phyloP scores from a whole-genome alignment of 2,113 vertebrate genomes.

The Megalops atlanticus region DNA sequence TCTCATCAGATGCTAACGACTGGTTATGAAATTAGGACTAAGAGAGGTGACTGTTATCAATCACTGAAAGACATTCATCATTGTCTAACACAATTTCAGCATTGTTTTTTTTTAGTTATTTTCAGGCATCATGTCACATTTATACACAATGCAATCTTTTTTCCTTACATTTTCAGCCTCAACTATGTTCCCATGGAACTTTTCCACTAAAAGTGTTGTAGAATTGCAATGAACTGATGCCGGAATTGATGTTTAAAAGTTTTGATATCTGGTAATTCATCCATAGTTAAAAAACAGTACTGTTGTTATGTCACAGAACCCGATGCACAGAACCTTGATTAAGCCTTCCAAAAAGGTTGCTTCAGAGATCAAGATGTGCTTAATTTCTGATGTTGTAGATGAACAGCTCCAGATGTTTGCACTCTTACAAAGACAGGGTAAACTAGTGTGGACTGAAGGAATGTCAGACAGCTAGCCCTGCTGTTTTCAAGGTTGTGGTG shows the following conservation, averaged over 20 bases:
- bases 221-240: no score
- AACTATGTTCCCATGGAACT: background rate
- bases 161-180: background rate
- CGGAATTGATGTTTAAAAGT: background rate
- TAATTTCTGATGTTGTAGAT: background rate
- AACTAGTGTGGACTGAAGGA: background rate
- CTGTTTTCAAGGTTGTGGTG: background rate
- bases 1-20: no score
- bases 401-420: background rate
- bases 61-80: background rate
- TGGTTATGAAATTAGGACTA: no score
- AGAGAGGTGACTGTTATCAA: background rate
- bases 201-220: no score
- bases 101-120: background rate
- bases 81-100: background rate
- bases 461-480: background rate
- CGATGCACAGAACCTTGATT: background rate
- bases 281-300: background rate
- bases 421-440: background rate
- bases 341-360: no score
- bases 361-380: no score
- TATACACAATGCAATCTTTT: background rate
- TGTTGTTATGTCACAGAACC: background rate
- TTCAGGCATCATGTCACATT: background rate
- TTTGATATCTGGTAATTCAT: background rate